Base-by-base conservation (phyloP, 2,797 vertebrate species). In the Euphonia xanthogaster region DNA sequence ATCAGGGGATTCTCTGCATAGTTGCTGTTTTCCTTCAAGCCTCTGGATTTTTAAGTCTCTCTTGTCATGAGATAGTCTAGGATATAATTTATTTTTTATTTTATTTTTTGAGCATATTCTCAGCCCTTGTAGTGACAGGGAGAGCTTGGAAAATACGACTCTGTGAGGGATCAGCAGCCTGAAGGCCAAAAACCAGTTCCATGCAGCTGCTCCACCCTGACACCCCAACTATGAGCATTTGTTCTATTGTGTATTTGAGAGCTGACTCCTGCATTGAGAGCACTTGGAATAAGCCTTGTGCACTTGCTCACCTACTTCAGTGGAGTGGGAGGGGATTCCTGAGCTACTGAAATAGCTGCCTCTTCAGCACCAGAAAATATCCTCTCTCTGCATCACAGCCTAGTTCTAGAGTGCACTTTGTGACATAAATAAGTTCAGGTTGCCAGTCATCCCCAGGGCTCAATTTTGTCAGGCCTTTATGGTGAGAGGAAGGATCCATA, bases 311-410 rank as follows among this genome's bases (percentile, higher is more conserved):
- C 63, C 84, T 79, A 6, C 79, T 80, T 71, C 3, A 31, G 47
- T 51, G 51, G 33, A 91, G 82, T 53, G 57, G 65, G 70, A 93
- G 61, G 86, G 37, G 63, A 62, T 53, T 68, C 66, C 39, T 48
- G 88, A 62, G 66, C 78, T 91, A 75, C 89, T 80, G 85, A 81
- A 95, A 95, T 48, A 90, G 54, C 70, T 86, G 44, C 70, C 58
- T 86, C 87, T 83, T 83, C 76, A 75, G 7, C 80, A 78, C 73
- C 68, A 78, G 86, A 54, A 83, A 88, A 72, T 77, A 67, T 4
- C 85, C 67, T 62, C 87, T 75, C 39, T 88, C 55, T 91, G 57
- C 53, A 61, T 47, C 73, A 39, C 54, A 75, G 66, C 70, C 78
- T 57, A 33, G 73, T 80, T 94, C 78, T 54, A 35, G 61, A 83